Conservation (phyloP, 2,797 vertebrate species). For the Rhinella marina region DNA sequence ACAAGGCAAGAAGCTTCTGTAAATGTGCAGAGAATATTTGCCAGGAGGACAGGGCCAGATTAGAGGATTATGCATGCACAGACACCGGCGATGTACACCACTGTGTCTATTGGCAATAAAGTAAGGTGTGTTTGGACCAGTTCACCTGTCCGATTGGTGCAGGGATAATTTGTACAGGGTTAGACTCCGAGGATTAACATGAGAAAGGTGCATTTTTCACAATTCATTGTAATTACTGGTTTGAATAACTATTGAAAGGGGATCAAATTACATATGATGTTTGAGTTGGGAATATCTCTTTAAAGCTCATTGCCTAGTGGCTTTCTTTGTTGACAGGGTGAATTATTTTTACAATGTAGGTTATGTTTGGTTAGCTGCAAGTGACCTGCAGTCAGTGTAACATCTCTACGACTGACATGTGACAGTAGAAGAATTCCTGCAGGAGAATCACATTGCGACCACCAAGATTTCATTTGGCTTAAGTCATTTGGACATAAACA, state of each 20-base stretch:
- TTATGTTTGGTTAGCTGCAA: background rate
- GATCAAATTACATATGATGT: background rate
- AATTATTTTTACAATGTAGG: background rate
- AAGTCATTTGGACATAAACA: background rate
- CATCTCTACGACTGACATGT: background rate
- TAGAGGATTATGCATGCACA: no score
- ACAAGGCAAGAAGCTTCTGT: background rate
- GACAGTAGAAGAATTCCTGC: conserved; percentile 33
- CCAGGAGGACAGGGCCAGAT: background rate
- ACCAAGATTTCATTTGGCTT: conserved; percentile 44
- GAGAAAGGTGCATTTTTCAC: no score
- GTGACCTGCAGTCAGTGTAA: background rate
- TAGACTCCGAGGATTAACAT: no score
- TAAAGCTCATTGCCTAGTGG: background rate
- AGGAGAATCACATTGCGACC: conserved; percentile 21
- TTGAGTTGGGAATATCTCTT: background rate
- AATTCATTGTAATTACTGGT: background rate
- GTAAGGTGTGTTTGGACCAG: no score
- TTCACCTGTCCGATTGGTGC: no score
- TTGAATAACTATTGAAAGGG: background rate
- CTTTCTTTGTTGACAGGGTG: conserved; percentile 17
- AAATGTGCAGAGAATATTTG: background rate
- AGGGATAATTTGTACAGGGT: no score
- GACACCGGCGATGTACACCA: no score
- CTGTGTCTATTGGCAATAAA: no score